Percentiles rank a stretch among this genome's conserved stretches.
phyloP scores from a whole-genome alignment of 2,888 invertebrate species.

The Cactoblastis cactorum region DNA sequence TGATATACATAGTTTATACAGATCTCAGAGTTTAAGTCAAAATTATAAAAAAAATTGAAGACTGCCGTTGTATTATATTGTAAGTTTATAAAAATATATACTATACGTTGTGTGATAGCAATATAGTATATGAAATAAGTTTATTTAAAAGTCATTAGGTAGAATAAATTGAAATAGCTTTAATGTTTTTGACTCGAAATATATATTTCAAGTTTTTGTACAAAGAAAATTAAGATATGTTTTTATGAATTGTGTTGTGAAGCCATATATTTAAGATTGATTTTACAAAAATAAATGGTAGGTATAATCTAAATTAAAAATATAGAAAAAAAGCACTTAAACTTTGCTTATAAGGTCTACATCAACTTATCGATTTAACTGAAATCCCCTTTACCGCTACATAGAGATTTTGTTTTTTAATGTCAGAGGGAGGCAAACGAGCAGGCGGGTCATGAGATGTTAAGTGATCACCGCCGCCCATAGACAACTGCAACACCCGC shows the following conservation, averaged over 20 bases:
- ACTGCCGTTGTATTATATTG: slow-evolving; percentile 36
- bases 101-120: slow-evolving; percentile 62
- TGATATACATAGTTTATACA: slow-evolving; percentile 38
- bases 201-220: background rate
- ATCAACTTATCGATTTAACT: no score
- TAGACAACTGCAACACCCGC: no score
- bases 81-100: slow-evolving; percentile 40
- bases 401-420: no score
- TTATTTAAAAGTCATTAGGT: slow-evolving; percentile 42
- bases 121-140: slow-evolving; percentile 56
- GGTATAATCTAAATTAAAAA: no score
- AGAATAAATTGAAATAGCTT: slow-evolving; percentile 73
- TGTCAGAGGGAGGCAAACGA: no score
- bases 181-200: slow-evolving; percentile 31
- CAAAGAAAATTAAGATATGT: background rate
- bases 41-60: slow-evolving; percentile 47
- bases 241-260: background rate
- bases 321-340: no score
- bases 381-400: no score
- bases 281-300: no score
- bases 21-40: slow-evolving; percentile 67
- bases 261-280: background rate
- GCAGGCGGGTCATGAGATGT: no score
- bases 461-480: no score
- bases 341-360: no score